These are phyloP conservation scores for Dryobota labecula DNA, from an alignment of 2,888 invertebrate species.

Conservation along the genomic window DNA sequence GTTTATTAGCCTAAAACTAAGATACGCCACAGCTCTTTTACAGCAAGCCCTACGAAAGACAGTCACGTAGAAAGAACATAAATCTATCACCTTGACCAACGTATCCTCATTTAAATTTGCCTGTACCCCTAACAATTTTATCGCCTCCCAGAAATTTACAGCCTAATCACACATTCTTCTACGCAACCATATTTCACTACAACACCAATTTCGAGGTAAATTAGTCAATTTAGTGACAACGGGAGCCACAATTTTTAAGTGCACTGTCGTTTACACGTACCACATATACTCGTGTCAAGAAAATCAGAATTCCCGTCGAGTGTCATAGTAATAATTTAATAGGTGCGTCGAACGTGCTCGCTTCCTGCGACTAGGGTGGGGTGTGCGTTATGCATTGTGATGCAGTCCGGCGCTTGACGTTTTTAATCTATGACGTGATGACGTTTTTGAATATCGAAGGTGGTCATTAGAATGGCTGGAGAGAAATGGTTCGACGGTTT, in stretches of 20 bases:
- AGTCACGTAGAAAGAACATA: slow-evolving; percentile 15
- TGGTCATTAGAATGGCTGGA: slow-evolving; percentile 25
- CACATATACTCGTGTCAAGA: slow-evolving; percentile 60
- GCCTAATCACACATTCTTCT: slow-evolving; percentile 49
- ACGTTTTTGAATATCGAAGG: slow-evolving; percentile 59
- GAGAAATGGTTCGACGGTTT: slow-evolving; percentile 2
- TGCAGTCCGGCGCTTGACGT: slow-evolving; percentile 58
- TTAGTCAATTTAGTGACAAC: slow-evolving; percentile 63
- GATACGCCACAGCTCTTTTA: not conserved
- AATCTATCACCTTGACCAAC: slow-evolving; percentile 25
- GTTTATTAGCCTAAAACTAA: rapidly evolving
- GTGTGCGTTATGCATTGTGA: slow-evolving; percentile 63
- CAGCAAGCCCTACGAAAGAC: not conserved
- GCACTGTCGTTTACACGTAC: slow-evolving; percentile 65
- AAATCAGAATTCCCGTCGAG: slow-evolving; percentile 59
- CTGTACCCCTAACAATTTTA: slow-evolving; percentile 26
- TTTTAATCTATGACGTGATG: slow-evolving; percentile 63
- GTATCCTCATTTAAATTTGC: slow-evolving; percentile 29
- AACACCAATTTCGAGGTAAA: slow-evolving; percentile 64
- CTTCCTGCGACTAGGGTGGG: slow-evolving; percentile 74
- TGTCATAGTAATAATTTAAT: slow-evolving; percentile 71
- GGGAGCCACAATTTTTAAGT: slow-evolving; percentile 64
- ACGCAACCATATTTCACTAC: slow-evolving; percentile 45
- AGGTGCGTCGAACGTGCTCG: slow-evolving; percentile 62
- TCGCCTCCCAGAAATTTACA: slow-evolving; percentile 41